Evolutionary conservation across 2,113 vertebrate species (phyloP).

Genomic region (Triplophysa tibetana): DNA sequence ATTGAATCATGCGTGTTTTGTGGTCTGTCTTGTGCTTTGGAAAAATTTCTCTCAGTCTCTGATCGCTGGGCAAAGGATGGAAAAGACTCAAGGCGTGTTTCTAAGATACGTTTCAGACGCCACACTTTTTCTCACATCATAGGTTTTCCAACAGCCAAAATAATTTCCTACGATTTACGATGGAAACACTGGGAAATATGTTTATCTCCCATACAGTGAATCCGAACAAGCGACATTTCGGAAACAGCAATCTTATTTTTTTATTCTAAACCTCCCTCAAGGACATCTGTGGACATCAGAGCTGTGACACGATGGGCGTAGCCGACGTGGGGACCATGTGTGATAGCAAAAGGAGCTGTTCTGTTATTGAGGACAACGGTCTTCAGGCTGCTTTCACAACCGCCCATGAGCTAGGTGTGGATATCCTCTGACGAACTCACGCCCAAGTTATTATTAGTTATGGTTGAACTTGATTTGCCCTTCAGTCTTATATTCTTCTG

Average conservation of each 20-base stretch:
- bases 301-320: constrained; percentile 96
- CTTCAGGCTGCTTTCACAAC: constrained; percentile 95
- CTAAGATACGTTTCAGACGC: constrained; percentile 47
- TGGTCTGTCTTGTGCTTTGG: constrained; percentile 48
- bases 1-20: constrained; percentile 62
- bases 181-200: constrained; percentile 59
- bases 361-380: constrained; percentile 94
- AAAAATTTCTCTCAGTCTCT: constrained; percentile 47
- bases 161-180: constrained; percentile 60
- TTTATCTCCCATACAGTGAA: constrained; percentile 40
- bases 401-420: constrained; percentile 92
- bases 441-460: neutral
- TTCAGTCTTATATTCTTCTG: neutral
- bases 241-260: neutral
- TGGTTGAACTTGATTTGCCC: neutral
- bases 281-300: constrained; percentile 96
- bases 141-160: constrained; percentile 36
- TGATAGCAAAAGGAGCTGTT: constrained; percentile 95
- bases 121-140: constrained; percentile 51
- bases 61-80: constrained; percentile 40
- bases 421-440: neutral
- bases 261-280: constrained; percentile 53
- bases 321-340: constrained; percentile 98
- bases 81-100: constrained; percentile 51
- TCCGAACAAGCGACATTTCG: neutral